phyloP scores from a whole-genome alignment of 2,888 invertebrate genomes.

The Xylota sylvarum region DNA sequence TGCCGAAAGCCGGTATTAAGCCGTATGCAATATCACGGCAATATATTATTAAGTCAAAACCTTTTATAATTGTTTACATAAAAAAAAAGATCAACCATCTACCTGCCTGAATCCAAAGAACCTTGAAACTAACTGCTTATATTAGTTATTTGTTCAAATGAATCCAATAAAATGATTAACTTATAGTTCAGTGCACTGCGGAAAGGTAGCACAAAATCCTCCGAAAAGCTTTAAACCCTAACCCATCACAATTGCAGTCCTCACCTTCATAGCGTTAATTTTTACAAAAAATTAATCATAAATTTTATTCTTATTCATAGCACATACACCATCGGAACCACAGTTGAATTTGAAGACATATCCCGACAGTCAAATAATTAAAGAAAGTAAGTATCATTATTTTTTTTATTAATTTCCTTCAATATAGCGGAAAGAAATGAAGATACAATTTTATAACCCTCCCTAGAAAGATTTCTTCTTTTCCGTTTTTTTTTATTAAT shows the following conservation, averaged over 20 bases:
- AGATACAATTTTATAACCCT: neutral
- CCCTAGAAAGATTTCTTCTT: constrained; percentile 16
- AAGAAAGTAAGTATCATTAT: constrained; percentile 90
- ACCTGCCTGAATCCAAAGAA: neutral
- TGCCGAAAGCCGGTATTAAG: no score
- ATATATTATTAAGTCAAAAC: no score
- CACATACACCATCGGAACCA: constrained; percentile 77
- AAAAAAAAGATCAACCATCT: no score
- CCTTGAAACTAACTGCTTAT: neutral
- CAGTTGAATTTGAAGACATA: constrained; percentile 90
- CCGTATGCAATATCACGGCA: no score
- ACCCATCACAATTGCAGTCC: neutral
- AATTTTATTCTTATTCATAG: constrained; percentile 25
- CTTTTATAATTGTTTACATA: no score
- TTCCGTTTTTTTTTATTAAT: constrained; percentile 71
- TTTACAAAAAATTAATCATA: neutral
- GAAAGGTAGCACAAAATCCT: neutral
- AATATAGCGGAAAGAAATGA: neutral
- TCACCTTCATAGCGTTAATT: neutral
- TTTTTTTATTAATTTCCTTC: constrained; percentile 10
- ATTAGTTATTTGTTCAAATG: neutral
- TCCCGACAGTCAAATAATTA: constrained; percentile 91
- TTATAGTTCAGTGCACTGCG: neutral
- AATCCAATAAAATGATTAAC: no score
- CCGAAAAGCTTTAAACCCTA: neutral